Evolutionary conservation across 2,797 vertebrate species (phyloP).

Genomic region (Pseudochirops corinnae): DNA sequence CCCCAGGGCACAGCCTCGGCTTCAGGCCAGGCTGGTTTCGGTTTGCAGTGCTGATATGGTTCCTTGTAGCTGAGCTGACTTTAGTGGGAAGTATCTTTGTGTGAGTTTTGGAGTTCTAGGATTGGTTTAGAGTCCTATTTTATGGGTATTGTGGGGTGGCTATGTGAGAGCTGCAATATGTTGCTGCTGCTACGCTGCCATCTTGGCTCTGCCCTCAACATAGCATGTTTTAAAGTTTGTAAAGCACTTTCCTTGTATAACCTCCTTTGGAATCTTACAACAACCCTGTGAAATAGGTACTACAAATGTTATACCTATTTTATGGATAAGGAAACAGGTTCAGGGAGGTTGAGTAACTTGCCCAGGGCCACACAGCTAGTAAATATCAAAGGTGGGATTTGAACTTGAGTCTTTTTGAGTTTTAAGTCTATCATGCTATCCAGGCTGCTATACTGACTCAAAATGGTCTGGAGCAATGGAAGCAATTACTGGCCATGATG

Average conservation of each 20-base stretch:
- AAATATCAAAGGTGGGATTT: neutral
- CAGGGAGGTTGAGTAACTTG: neutral
- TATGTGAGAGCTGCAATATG: too few species aligned
- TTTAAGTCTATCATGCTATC: neutral
- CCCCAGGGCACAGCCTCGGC: too few species aligned
- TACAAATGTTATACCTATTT: neutral
- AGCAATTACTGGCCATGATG: neutral
- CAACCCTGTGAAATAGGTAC: neutral
- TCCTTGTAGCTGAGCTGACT: too few species aligned
- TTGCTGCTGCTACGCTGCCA: too few species aligned
- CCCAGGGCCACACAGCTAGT: neutral
- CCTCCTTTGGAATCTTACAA: neutral
- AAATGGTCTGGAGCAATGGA: neutral
- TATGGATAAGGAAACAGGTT: neutral
- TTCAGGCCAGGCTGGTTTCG: too few species aligned
- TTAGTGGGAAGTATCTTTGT: too few species aligned
- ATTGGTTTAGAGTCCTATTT: too few species aligned
- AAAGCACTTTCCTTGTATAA: neutral
- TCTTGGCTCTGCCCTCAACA: too few species aligned
- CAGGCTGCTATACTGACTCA: neutral
- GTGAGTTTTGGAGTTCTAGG: too few species aligned
- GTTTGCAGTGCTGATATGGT: too few species aligned
- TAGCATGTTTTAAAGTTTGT: neutral
- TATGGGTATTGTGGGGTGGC: too few species aligned
- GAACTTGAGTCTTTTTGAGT: neutral